These are phyloP conservation scores for Arizona elegans DNA, from an alignment of 2,113 vertebrate genomes.

Conservation along the genomic window DNA sequence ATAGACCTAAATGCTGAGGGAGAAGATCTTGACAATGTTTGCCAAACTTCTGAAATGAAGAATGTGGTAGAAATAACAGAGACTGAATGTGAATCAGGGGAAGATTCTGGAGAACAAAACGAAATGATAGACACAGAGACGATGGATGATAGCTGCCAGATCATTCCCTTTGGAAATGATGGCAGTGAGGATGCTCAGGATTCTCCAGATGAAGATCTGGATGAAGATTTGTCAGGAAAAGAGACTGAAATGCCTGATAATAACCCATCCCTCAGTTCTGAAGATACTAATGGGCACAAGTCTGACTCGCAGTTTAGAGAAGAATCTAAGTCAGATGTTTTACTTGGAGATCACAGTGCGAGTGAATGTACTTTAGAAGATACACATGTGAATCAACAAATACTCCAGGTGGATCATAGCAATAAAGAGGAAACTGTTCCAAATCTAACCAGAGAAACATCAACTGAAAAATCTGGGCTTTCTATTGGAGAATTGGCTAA, in stretches of 20 bases:
- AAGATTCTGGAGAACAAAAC: conserved; percentile 34
- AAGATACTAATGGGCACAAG: not conserved
- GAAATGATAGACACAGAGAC: conserved; percentile 45
- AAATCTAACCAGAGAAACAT: conserved; percentile 23
- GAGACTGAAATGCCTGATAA: conserved; percentile 46
- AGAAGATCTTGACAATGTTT: conserved; percentile 17
- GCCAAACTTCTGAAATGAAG: conserved; percentile 29
- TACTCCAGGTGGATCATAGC: conserved; percentile 23
- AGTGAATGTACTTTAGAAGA: conserved; percentile 24
- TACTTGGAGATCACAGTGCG: conserved; percentile 33
- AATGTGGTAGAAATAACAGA: conserved; percentile 23
- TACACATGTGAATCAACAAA: conserved; percentile 23
- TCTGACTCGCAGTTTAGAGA: conserved; percentile 1
- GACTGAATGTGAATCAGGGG: conserved; percentile 27
- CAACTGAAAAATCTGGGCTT: not conserved
- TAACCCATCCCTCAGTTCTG: not conserved
- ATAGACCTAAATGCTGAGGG: conserved; percentile 9
- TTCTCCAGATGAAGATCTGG: conserved; percentile 27
- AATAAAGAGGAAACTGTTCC: conserved; percentile 29
- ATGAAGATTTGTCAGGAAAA: conserved; percentile 51
- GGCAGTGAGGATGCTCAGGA: conserved; percentile 38
- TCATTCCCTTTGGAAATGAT: conserved; percentile 59
- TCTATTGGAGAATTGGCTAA: not conserved
- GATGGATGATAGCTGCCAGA: conserved; percentile 67
- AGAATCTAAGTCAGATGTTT: not conserved